Conservation (phyloP, 2,888 invertebrate genomes). For the Leucoma salicis region DNA sequence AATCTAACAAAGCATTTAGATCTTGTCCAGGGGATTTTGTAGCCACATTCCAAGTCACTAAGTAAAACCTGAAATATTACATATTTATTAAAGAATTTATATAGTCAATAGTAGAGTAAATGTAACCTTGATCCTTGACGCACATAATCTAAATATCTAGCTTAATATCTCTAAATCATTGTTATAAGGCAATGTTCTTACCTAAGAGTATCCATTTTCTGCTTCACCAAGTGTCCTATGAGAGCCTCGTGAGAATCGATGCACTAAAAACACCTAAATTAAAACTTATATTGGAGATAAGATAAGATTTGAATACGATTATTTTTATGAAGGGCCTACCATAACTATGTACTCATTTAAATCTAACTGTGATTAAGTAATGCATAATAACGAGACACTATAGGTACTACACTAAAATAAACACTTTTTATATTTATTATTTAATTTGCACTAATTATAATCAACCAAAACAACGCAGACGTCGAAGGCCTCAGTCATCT, state of each 20-base stretch:
- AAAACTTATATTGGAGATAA: conserved; percentile 39
- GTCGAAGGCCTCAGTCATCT: too few species aligned
- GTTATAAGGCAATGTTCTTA: conserved; percentile 27
- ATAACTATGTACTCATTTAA: too few species aligned
- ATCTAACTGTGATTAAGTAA: too few species aligned
- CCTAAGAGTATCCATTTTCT: conserved; percentile 59
- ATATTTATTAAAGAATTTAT: conserved; percentile 13
- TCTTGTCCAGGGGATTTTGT: conserved; percentile 89
- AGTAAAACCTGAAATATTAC: conserved; percentile 84
- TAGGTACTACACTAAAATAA: too few species aligned
- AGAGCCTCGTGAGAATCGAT: conserved; percentile 15
- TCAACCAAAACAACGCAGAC: too few species aligned
- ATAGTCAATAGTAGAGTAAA: conserved; percentile 12
- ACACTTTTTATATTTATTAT: too few species aligned
- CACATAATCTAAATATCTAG: conserved; percentile 9
- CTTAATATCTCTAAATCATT: background rate
- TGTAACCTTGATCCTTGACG: conserved; percentile 52
- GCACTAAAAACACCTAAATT: conserved; percentile 24
- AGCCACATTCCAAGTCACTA: conserved; percentile 96
- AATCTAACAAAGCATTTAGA: conserved; percentile 86
- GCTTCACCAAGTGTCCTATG: conserved; percentile 6
- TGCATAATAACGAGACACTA: too few species aligned
- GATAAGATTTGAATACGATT: conserved; percentile 27
- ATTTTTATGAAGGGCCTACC: conserved; percentile 6
- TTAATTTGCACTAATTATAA: too few species aligned